phyloP scores from a whole-genome alignment of 2,797 vertebrate species.

The Myotis myotis region DNA sequence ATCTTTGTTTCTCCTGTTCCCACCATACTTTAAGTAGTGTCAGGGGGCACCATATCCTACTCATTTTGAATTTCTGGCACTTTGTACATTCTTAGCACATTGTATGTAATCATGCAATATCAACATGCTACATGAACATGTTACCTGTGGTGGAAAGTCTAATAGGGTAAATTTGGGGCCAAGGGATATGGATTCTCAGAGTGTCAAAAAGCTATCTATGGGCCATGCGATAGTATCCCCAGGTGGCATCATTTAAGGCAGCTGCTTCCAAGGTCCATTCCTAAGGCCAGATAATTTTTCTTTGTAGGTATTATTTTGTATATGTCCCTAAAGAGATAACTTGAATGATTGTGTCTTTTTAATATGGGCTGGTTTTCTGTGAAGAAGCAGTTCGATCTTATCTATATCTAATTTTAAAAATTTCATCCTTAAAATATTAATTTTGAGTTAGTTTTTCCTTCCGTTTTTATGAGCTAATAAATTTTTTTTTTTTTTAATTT shows the following conservation, averaged over 20 bases:
- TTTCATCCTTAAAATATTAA: background rate
- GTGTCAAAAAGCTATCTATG: background rate
- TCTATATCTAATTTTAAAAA: background rate
- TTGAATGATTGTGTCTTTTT: background rate
- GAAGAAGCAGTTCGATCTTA: background rate
- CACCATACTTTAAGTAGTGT: background rate
- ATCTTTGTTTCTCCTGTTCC: too few species aligned
- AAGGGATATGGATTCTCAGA: background rate
- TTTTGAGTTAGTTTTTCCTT: constrained; percentile 9
- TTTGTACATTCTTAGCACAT: background rate
- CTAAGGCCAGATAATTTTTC: background rate
- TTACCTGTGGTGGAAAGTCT: background rate
- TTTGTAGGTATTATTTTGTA: constrained; percentile 29
- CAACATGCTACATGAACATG: background rate
- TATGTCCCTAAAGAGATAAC: background rate
- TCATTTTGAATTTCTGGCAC: background rate
- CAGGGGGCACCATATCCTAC: background rate
- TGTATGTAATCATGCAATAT: background rate
- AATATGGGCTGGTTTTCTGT: constrained; percentile 6
- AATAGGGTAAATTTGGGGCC: background rate
- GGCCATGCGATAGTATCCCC: background rate
- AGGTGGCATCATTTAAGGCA: background rate
- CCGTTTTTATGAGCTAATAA: background rate
- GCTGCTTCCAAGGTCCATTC: background rate
- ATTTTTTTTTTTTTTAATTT: too few species aligned